Evolutionary conservation across 2,888 invertebrate species (phyloP), one percentile per base, ranked within the genome.

Genomic region (Coelopa pilipes): DNA sequence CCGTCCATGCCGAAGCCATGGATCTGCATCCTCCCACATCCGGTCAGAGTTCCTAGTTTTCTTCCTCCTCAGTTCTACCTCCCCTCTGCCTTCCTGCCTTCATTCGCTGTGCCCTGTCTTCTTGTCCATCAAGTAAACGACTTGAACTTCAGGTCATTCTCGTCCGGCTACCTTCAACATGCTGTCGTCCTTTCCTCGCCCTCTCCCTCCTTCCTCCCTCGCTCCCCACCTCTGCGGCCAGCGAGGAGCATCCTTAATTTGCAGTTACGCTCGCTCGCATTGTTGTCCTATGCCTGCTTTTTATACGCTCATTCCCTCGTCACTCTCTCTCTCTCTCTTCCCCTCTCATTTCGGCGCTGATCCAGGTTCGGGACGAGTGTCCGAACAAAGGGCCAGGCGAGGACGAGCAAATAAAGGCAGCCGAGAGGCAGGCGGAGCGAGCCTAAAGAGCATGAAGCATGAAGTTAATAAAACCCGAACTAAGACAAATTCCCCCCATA

Each of bases 401-500:
- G 34, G 34, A 34, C 4, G 34, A 34, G 34, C 7, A 34, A 34
- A 34, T 2, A 34, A 53, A 53, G 10, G 53, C 3, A 9, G 53
- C 4, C 3, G 53, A 53, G 53, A 34, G 34, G 7, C 34, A 34
- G 34, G 34, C 4, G 7, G 34, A 34, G 34, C n/a, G n/a, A n/a
- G 34, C 2, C 34, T 34, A 34, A 34, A 34, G 34, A 34, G 34
- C 34, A 34, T 34, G 34, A 34, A 34, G 57, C 57, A 21, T 59
- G 57, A 76, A 75, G 74, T 72, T 76, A 77, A 77, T 76, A 76
- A 77, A 76, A 76, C 66, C 69, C 71, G 76, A 76, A 76, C 75
- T 72, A 77, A 77, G 76, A 77, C 72, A 75, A 77, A 76, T 76
- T 77, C 76, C 65, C 66, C 76, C 76, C n/a, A 67, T 74, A 75